Evolutionary conservation across 2,113 vertebrate genomes (phyloP).

Genomic region (Petrocephalus zakoni): DNA sequence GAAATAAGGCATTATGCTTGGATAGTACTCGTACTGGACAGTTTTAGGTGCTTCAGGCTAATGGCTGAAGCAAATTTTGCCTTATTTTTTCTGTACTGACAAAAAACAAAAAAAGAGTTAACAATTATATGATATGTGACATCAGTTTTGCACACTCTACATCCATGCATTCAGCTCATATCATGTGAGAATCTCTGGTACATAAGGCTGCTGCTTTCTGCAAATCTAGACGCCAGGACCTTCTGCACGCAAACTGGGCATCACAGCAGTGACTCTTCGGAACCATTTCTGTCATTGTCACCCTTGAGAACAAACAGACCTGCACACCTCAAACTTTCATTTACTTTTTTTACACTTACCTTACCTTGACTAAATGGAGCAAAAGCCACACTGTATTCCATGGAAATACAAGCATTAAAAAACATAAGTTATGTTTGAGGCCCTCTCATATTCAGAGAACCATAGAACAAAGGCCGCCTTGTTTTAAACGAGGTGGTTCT

Average conservation of each 20-base stretch:
- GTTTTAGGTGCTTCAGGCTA: neutral
- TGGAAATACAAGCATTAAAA: neutral
- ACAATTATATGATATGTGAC: neutral
- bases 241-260: neutral
- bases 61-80: neutral
- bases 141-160: neutral
- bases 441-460: neutral
- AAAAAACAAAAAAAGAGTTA: neutral
- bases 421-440: neutral
- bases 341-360: neutral
- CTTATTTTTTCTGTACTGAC: neutral
- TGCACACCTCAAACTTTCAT: neutral
- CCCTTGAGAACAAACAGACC: neutral
- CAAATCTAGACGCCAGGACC: neutral
- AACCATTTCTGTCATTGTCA: neutral
- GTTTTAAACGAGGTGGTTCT: neutral
- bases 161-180: neutral
- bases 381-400: neutral
- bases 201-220: neutral
- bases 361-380: neutral
- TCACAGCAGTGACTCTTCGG: neutral
- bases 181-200: neutral
- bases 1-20: neutral
- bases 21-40: neutral
- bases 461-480: neutral